Evolutionary conservation across 2,888 invertebrate species (phyloP), one percentile per base, ranked within the genome.

Genomic region (Mythimna pallens): DNA sequence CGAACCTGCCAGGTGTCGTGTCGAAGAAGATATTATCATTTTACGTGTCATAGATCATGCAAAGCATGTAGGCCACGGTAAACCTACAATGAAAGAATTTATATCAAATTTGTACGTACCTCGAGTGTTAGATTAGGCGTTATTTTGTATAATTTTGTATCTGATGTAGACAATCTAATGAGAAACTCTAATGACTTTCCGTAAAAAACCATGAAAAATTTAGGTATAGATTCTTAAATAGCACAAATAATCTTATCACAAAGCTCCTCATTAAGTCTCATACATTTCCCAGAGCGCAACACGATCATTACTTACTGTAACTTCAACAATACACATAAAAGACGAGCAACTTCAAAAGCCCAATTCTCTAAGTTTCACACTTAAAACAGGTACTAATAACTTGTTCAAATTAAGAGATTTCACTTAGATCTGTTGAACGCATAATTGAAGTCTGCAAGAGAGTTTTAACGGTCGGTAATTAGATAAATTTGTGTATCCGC

Each of bases 401-500:
- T 86, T 83, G 87, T 78, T 78, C 84, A 86, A 86, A 86, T 86
- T 82, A 86, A 87, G 88, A 86, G 80, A 86, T 87, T 87, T 84
- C 86, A 74, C 73, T 84, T 80, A 84, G 82, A 87, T 87, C 87
- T 87, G 84, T 84, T 86, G 75, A 86, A 87, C 78, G 80, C 76
- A 82, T 86, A 87, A 87, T 86, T 87, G 86, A 84, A 80, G 86
- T 77, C 70, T 67, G 80, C 76, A 65, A 43, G 73, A 76, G 77
- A 85, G 88, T 87, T 86, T 84, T 86, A 87, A 86, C 85, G 64
- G 86, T 64, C 75, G 75, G 82, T 86, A 87, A 86, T 86, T 86
- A 86, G 86, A 84, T 87, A 82, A 86, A 86, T 86, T 86, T 87
- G 86, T 82, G 76, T 80, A 84, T 76, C 67, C 65, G 84, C 86